phyloP scores from a whole-genome alignment of 2,113 vertebrate genomes.

The Percina caprodes region DNA sequence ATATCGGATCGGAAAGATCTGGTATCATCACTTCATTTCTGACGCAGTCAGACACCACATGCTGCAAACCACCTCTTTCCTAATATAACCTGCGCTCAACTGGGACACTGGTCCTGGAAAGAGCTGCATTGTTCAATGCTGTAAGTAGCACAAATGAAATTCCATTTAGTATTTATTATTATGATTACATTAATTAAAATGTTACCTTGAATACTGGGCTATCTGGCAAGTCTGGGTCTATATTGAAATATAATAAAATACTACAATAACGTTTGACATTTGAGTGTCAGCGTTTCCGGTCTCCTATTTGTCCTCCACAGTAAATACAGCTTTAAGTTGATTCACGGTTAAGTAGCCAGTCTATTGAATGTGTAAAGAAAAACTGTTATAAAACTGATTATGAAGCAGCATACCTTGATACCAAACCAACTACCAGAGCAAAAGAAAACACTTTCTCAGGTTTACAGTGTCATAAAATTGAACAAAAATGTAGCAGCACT shows the following conservation, averaged over 20 bases:
- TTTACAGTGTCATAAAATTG: neutral
- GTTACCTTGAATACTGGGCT: neutral
- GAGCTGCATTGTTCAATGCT: no score
- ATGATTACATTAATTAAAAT: neutral
- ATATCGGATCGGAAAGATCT: no score
- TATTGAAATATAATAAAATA: no score
- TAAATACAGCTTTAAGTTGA: neutral
- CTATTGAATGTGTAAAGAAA: no score
- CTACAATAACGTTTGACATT: neutral
- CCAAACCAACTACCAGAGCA: neutral
- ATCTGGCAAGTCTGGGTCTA: no score
- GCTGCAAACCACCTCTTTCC: neutral
- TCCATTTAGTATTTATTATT: neutral
- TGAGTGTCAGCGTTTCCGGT: neutral
- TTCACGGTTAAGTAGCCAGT: neutral
- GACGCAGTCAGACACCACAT: neutral
- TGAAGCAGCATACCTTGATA: neutral
- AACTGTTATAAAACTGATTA: neutral
- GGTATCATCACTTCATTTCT: neutral
- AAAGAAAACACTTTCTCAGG: neutral
- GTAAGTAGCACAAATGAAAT: neutral
- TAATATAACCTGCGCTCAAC: neutral
- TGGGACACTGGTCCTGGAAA: neutral
- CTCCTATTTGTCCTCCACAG: neutral
- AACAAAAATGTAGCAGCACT: constrained; percentile 40